phyloP scores from a whole-genome alignment of 2,113 vertebrate genomes.

The Callipepla californica region DNA sequence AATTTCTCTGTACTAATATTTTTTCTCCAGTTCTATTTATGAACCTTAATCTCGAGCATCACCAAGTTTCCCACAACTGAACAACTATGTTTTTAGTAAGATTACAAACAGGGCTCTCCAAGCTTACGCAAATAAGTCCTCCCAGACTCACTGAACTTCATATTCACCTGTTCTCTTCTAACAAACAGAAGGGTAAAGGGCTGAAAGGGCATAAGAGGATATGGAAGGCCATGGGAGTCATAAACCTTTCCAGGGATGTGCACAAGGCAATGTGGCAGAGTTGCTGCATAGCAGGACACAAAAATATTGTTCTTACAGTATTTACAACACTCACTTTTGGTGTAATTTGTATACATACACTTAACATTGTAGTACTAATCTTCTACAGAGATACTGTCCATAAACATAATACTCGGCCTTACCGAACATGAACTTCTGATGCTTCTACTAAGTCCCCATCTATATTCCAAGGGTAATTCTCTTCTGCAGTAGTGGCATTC shows the following conservation, averaged over 20 bases:
- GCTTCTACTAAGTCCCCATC: slow-evolving; percentile 85
- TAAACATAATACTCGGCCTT: not conserved
- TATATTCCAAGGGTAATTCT: slow-evolving; percentile 85
- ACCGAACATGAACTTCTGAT: slow-evolving; percentile 84
- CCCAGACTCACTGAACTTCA: not conserved
- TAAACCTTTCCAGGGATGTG: not conserved
- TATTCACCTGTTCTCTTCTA: not conserved
- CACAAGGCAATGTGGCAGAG: not conserved
- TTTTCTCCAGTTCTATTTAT: not conserved
- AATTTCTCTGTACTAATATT: not conserved
- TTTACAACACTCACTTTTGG: not conserved
- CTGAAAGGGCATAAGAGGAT: not conserved
- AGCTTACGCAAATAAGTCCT: not conserved
- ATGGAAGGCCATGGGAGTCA: not conserved
- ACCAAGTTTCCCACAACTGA: not conserved
- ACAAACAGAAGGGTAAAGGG: not conserved
- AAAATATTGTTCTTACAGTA: rapidly evolving
- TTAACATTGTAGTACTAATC: not conserved
- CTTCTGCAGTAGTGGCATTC: slow-evolving; percentile 62
- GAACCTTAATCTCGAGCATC: not conserved
- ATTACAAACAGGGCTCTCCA: not conserved
- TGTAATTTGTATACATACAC: not conserved
- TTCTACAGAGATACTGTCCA: not conserved
- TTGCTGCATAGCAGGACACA: not conserved
- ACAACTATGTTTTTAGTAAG: not conserved